Conservation (phyloP, 1,140 invertebrate genomes). For the Drosophila lowei region DNA sequence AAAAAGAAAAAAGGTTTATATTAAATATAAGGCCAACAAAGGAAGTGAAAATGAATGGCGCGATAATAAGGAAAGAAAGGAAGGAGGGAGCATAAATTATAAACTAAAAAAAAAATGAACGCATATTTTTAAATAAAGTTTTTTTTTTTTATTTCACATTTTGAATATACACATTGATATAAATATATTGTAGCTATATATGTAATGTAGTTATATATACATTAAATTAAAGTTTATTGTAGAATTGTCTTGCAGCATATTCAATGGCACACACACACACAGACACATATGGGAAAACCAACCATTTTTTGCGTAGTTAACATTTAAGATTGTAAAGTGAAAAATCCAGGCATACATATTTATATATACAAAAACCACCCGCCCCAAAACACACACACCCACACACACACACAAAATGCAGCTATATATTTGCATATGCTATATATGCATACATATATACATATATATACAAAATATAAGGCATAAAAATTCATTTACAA, state of each 20-base stretch:
- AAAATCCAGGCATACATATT: conserved; percentile 74
- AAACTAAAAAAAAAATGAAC: conserved; percentile 36
- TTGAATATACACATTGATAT: conserved; percentile 75
- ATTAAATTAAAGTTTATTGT: conserved; percentile 64
- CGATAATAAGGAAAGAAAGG: conserved; percentile 13
- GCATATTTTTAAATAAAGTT: conserved; percentile 76
- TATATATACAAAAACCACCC: conserved; percentile 54
- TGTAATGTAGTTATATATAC: conserved; percentile 44
- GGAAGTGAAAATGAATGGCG: not conserved
- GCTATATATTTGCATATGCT: conserved; percentile 72
- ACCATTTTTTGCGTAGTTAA: conserved; percentile 67
- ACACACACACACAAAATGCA: conserved; percentile 59
- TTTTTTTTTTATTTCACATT: conserved; percentile 70
- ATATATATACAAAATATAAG: conserved; percentile 49
- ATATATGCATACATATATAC: conserved; percentile 59
- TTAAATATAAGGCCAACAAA: conserved; percentile 46
- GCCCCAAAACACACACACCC: too few relatives aligned
- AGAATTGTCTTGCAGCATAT: conserved; percentile 72
- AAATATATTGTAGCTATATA: conserved; percentile 61
- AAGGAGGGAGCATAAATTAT: conserved; percentile 47
- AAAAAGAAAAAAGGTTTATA: conserved; percentile 53
- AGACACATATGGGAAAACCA: conserved; percentile 25
- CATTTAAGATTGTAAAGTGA: conserved; percentile 75
- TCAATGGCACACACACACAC: conserved; percentile 52
- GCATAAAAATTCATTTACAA: conserved; percentile 56